Percentiles rank a stretch among this genome's conserved stretches.
Conservation (phyloP, 2,113 vertebrate genomes). For the Herpetotheres cachinnans region DNA sequence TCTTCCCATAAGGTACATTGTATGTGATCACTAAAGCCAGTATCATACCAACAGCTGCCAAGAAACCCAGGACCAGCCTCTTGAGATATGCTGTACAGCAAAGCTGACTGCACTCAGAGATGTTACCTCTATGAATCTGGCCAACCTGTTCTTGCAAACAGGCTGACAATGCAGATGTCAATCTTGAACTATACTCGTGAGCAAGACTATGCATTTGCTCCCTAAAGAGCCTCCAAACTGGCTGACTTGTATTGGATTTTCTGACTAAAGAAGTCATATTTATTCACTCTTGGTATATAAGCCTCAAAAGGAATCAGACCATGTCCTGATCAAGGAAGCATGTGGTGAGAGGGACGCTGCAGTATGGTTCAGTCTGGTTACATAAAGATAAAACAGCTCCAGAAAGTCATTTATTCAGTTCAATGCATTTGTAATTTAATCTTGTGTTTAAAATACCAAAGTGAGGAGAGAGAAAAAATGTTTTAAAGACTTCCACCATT, state of each 20-base stretch:
- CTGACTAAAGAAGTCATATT: neutral
- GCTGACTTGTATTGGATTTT: neutral
- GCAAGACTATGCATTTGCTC: neutral
- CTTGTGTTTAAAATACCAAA: neutral
- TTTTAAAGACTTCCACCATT: neutral
- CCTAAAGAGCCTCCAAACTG: neutral
- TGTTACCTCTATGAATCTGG: neutral
- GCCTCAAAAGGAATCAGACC: neutral
- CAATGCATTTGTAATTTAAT: neutral
- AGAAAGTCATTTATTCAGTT: neutral
- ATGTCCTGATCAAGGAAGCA: neutral
- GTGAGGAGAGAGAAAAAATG: neutral
- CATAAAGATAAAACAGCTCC: neutral
- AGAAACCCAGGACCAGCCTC: neutral
- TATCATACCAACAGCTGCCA: neutral
- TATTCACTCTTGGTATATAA: neutral
- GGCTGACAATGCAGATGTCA: neutral
- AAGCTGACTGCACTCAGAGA: neutral
- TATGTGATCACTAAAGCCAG: neutral
- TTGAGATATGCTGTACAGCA: neutral
- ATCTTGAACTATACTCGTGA: neutral
- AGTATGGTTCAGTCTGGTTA: neutral
- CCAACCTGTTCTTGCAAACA: neutral
- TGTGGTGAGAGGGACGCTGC: neutral
- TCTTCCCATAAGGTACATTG: neutral